These are phyloP conservation scores for Agraylea sexmaculata DNA, from an alignment of 1,140 invertebrate genomes.

Conservation along the genomic window DNA sequence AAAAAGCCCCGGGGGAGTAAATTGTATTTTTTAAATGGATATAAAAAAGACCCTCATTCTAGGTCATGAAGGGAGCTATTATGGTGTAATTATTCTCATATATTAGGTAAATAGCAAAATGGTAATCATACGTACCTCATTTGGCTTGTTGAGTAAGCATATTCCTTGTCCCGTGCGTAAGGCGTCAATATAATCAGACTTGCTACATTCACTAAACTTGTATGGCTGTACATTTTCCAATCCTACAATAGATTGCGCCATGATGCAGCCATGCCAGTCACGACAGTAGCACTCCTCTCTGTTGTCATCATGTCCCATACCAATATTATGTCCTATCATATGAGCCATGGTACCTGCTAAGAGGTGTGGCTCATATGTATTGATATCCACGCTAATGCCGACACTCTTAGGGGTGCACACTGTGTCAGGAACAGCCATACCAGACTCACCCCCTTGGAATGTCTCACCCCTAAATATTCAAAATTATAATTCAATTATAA, in stretches of 20 bases:
- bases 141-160: conserved; percentile 84
- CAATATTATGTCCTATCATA: conserved; percentile 95
- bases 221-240: conserved; percentile 85
- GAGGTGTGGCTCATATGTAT: conserved; percentile 87
- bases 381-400: conserved; percentile 83
- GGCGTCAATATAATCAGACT: conserved; percentile 72
- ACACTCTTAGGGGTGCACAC: conserved; percentile 84
- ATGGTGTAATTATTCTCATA: too few relatives aligned
- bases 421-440: conserved; percentile 82
- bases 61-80: too few relatives aligned
- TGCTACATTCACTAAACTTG: conserved; percentile 84
- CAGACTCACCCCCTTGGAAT: conserved; percentile 75
- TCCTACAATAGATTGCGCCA: conserved; percentile 85
- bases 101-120: too few relatives aligned
- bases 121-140: conserved; percentile 54
- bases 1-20: too few relatives aligned
- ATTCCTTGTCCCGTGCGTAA: conserved; percentile 67
- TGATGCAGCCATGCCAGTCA: conserved; percentile 93
- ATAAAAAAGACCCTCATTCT: too few relatives aligned
- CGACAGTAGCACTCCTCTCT: conserved; percentile 72
- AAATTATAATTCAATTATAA: too few relatives aligned
- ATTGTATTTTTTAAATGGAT: too few relatives aligned
- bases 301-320: conserved; percentile 86
- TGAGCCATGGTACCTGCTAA: conserved; percentile 88
- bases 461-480: conserved; percentile 58